These are phyloP conservation scores for Halcyon badia DNA, from an alignment of 2,797 vertebrate genomes.

Conservation along the genomic window DNA sequence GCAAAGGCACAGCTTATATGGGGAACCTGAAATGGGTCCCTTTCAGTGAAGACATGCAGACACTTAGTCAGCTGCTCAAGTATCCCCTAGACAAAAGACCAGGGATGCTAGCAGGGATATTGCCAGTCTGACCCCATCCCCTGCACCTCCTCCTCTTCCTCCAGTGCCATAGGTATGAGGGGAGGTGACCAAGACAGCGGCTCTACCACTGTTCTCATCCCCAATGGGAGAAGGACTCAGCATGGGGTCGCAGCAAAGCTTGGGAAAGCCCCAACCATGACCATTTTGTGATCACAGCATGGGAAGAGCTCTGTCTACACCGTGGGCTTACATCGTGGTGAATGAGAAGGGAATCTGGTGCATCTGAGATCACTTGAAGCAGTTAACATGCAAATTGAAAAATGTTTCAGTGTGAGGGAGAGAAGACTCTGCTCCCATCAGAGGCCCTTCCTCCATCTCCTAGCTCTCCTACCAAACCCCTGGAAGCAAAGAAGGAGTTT, in stretches of 20 bases:
- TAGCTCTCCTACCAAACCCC: neutral
- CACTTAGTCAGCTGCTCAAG: neutral
- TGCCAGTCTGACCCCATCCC: neutral
- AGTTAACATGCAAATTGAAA: neutral
- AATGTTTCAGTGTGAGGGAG: neutral
- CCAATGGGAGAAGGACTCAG: neutral
- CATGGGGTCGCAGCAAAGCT: neutral
- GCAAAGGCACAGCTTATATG: neutral
- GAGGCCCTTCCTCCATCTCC: neutral
- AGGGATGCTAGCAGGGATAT: neutral
- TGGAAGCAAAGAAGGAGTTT: neutral
- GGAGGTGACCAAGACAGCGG: neutral
- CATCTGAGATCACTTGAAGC: neutral
- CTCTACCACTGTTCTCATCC: accelerated
- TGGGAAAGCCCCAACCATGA: neutral
- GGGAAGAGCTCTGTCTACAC: neutral
- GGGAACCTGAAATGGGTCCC: neutral
- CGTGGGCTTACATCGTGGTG: neutral
- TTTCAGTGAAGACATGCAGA: neutral
- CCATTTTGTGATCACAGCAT: accelerated
- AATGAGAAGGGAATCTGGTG: neutral
- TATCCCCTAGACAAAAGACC: neutral
- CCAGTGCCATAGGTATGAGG: accelerated
- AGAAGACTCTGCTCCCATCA: neutral
- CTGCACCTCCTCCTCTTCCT: neutral